Base-by-base conservation (phyloP, 53 echinoderm and acorn worm species). In the Antedon mediterranea region DNA sequence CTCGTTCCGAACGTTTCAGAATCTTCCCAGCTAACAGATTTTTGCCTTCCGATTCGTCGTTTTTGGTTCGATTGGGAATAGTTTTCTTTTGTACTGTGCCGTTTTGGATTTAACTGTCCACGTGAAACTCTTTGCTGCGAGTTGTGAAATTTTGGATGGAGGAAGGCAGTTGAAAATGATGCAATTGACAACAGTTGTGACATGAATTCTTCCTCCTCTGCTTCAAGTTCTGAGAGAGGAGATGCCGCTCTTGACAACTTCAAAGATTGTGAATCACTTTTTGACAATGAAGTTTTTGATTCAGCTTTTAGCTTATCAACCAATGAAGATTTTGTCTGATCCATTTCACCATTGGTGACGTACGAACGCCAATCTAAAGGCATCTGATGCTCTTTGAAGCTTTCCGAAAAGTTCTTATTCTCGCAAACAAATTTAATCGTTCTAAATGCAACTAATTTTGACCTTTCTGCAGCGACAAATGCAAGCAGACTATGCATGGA, bases 21-120 rank as follows among this genome's bases (percentile, higher is more conserved):
- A 34, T 98, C 98, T 0, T 92, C 98, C 98, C 98, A 98, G 27
- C 89, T 89, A 43, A 98, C 98, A 8, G 98, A 92, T 80, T 98
- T 98, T 71, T 91, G 82, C 57, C 57, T 57, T 8, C 57, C 26
- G 2, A 57, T 15, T 2, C 57, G 57, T 57, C 26, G 57, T 78
- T 27, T 43, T 81, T 4, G 76, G 32, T 43, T 75, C 33, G 73
- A 73, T 42, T 81, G 87, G 34, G 87, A 76, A 15, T 81, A 87
- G 74, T 33, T 80, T 75, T 79, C 31, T 34, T 13, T 72, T 43
- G 70, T 6, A 43, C 3, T 72, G 34, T 9, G 76, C 26, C 32
- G 41, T 30, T 43, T 72, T 34, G 0, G 78, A 85, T 57, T 43
- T 23, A 29, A 75, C 72, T 4, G 72, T 34, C 32, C 77, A 73